Evolutionary conservation across 2,113 vertebrate genomes (phyloP).

Genomic region (Genyomyrus donnyi): DNA sequence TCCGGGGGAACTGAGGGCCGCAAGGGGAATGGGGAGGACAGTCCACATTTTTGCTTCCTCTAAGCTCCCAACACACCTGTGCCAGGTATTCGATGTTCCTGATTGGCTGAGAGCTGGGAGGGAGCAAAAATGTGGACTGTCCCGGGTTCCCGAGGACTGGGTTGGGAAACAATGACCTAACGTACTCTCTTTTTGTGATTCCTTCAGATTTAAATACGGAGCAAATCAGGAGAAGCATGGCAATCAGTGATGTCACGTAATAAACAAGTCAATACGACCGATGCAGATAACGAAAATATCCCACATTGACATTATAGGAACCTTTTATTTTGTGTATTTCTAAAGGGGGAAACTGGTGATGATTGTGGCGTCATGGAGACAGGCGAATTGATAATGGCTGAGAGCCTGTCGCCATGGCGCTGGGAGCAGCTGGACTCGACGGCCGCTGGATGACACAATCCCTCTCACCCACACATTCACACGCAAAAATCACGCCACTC

Average conservation of each 20-base stretch:
- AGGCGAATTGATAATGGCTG: background rate
- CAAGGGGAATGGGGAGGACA: background rate
- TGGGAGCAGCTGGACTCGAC: slow-evolving; percentile 14
- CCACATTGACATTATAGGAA: background rate
- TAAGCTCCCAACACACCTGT: no score
- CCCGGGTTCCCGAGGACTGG: no score
- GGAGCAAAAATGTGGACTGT: no score
- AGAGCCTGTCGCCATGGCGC: background rate
- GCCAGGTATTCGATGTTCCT: no score
- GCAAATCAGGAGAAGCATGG: background rate
- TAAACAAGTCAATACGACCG: background rate
- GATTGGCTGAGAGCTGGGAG: no score
- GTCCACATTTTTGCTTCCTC: no score
- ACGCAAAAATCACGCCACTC: background rate
- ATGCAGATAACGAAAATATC: background rate
- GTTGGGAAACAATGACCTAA: no score
- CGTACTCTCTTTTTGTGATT: background rate
- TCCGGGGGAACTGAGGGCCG: background rate
- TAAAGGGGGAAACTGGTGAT: slow-evolving; percentile 21
- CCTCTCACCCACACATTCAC: background rate
- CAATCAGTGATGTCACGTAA: background rate
- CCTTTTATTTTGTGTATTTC: background rate
- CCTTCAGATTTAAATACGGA: background rate
- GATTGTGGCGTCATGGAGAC: slow-evolving; percentile 18
- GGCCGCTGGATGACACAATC: background rate